Evolutionary conservation across 64 coral and sea anemone genomes (phyloP).

Genomic region (Stichodactyla mertensii): DNA sequence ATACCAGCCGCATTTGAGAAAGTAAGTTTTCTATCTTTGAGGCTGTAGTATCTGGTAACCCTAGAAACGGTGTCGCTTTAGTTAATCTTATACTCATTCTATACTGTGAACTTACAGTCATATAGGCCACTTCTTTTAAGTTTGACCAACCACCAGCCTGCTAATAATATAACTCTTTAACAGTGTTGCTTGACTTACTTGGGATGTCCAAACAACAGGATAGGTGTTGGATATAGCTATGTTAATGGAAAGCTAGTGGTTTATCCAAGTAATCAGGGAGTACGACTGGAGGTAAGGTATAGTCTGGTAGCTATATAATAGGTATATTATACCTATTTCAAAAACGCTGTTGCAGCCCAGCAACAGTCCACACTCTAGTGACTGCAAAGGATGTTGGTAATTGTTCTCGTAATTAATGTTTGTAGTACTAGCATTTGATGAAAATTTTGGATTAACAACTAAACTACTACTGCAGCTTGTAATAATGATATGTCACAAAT

Average conservation of each 20-base stretch:
- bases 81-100: background rate
- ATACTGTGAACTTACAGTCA: background rate
- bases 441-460: no score
- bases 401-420: no score
- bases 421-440: no score
- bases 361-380: no score
- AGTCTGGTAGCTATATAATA: no score
- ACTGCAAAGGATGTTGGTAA: no score
- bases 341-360: no score
- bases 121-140: no score
- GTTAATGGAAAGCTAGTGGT: conserved; percentile 34
- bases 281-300: conserved; percentile 40
- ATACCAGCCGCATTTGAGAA: conserved; percentile 32
- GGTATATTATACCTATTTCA: no score
- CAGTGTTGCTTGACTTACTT: conserved; percentile 54
- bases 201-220: conserved; percentile 43
- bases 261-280: conserved; percentile 28
- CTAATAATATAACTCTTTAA: background rate
- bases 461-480: no score
- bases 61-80: background rate
- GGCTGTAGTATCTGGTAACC: background rate
- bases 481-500: no score
- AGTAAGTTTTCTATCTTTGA: background rate
- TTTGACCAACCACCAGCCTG: no score
- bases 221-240: conserved; percentile 33